A percentile compares a stretch with the other conserved stretches of the same genome.
Conservation (phyloP, 1,140 invertebrate genomes). For the Muscidifurax raptorellus region DNA sequence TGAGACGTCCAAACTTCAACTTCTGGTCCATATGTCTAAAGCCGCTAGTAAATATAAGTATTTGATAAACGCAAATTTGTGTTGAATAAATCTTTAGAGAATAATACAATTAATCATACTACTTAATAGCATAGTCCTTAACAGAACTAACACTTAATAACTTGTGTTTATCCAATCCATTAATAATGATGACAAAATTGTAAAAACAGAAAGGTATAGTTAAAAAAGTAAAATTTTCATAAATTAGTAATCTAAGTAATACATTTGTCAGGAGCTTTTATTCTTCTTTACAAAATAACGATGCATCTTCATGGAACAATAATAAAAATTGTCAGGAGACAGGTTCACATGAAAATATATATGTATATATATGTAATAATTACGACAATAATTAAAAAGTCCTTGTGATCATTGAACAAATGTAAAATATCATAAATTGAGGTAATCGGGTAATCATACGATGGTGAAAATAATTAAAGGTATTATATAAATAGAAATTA, state of each 20-base stretch:
- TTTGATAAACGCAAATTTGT: no score
- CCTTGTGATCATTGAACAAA: background rate
- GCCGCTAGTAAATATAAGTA: no score
- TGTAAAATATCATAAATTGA: constrained; percentile 1
- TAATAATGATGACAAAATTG: no score
- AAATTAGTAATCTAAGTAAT: background rate
- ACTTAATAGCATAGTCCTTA: no score
- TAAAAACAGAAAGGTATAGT: background rate
- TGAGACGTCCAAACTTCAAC: no score
- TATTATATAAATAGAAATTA: background rate
- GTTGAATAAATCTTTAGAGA: no score
- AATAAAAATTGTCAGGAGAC: constrained; percentile 57
- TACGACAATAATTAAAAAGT: constrained; percentile 46
- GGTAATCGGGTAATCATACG: background rate
- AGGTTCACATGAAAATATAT: constrained; percentile 45
- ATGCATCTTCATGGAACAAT: constrained; percentile 63
- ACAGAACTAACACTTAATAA: no score
- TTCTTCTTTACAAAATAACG: constrained; percentile 71
- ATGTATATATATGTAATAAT: constrained; percentile 53
- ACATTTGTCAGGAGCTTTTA: constrained; percentile 65
- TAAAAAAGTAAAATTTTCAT: background rate
- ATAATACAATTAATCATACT: no score
- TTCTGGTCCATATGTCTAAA: no score
- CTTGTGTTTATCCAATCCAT: no score
- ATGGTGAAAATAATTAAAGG: background rate